Conservation (phyloP, 1,140 invertebrate genomes). For the Drosophila pseudoobscura region DNA sequence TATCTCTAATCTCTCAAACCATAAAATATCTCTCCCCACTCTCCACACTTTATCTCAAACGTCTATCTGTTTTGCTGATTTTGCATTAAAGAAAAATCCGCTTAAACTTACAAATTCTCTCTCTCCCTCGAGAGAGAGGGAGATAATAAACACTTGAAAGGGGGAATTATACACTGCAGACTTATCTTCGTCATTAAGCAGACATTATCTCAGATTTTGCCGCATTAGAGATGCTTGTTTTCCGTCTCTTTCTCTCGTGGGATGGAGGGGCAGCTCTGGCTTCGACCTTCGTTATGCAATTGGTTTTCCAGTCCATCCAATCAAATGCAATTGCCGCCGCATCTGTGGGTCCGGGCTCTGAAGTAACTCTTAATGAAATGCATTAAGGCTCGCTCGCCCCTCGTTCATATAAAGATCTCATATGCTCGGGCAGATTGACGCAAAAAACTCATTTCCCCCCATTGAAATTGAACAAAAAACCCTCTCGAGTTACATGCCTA, state of each 20-base stretch:
- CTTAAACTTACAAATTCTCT: conserved; percentile 3
- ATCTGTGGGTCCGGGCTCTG: conserved; percentile 23
- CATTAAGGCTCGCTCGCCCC: conserved; percentile 48
- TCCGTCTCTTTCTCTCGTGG: too few relatives aligned
- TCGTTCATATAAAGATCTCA: conserved; percentile 21
- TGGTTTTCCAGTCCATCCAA: conserved; percentile 21
- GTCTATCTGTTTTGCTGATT: background rate
- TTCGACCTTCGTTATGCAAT: conserved; percentile 42
- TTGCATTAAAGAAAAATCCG: conserved; percentile 3
- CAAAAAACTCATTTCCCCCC: conserved; percentile 53
- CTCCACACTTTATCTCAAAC: too few relatives aligned
- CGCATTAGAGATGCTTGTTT: background rate
- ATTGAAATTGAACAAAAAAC: conserved; percentile 29
- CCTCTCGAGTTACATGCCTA: conserved; percentile 64
- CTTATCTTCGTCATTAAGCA: conserved; percentile 15
- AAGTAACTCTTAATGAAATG: conserved; percentile 70
- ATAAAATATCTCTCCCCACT: background rate
- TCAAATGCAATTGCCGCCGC: conserved; percentile 29
- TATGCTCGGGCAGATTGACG: conserved; percentile 27
- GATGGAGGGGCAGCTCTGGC: conserved; percentile 1
- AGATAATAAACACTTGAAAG: conserved; percentile 7
- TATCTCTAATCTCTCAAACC: too few relatives aligned
- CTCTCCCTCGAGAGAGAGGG: too few relatives aligned
- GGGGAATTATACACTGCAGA: conserved; percentile 10
- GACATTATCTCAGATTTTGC: conserved; percentile 15